Evolutionary conservation across 1,140 invertebrate species (phyloP), one percentile per base, ranked within the genome.

Genomic region (Temnothorax longispinosus): DNA sequence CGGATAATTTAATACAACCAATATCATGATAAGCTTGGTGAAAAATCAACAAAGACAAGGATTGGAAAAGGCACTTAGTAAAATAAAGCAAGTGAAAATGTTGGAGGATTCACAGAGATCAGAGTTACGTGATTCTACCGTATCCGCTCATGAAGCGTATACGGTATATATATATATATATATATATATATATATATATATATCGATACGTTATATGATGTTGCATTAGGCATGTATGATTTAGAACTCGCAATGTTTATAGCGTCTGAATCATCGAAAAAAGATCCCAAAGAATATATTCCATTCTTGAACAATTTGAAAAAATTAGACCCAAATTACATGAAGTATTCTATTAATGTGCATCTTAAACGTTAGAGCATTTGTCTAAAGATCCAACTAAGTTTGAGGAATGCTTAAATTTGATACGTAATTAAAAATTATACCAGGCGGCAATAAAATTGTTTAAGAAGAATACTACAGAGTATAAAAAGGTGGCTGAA

Each of bases 221-320:
- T 97, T 58, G 98, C 98, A 11, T 94, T 99, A 15, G 98, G 98
- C 65, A 98, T 98, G 88, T 99, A 99, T 93, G 98, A 99, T 94
- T 97, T 99, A 92, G 97, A 98, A 80, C 95, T 99, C 7, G 97
- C 98, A 2, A 93, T 98, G 52, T 96, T 98, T 94, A 97, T 99
- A 13, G 98, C 97, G 10, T 97, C 97, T 88, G 98, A 98, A 93
- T 98, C 98, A 2, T 98, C 97, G 77, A 97, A 98, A 95, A 0
- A 27, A 27, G 98, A 99, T 95, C 99, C 99, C 0, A 99, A 99
- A 95, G 99, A 99, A 94, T 99, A 98, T 95, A 95, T 99, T n/a
- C 97, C 98, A 5, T 98, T 98, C 93, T 95, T 99, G 41, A 98
- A 99, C 93, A 95, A 97, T 62, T 94, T 99, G 0, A 96, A 97